Evolutionary conservation across 2,888 invertebrate species (phyloP), one percentile per base, ranked within the genome.

Genomic region (Xylophagus ater): DNA sequence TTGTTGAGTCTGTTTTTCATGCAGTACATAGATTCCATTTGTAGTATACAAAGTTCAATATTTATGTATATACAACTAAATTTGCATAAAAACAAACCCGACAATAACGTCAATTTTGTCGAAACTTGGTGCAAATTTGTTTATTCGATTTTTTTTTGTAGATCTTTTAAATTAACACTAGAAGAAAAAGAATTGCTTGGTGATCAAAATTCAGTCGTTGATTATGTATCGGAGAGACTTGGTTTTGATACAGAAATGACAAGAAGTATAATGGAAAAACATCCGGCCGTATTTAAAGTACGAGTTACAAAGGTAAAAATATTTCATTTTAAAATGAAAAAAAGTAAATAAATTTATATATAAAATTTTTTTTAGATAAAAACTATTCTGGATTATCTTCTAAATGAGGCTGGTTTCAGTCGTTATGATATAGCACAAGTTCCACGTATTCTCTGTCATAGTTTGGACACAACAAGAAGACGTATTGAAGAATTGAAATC

Each of bases 361-460:
- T n/a, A n/a, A 8, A 6, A 8, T 10, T 23, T 23, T 29, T 55
- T 62, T 30, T 53, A 74, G 74, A 67, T 73, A 4, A 74, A 75
- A 57, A 64, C 68, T 42, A 71, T 74, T 43, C 50, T 76, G 24
- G 76, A 76, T 52, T 75, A 69, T 52, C 56, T 76, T 14, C 56
- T 70, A 6, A 54, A 62, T 34, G 72, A 72, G 51, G 62, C 52
- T 10, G 69, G 73, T 2, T 75, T 70, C 53, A 50, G 58, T 4
- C 63, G 66, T 4, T 60, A 66, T 46, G 72, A 76, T 39, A 68
- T 76, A 40, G 69, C 68, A 12, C 62, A 56, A 33, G 71, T 68
- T 37, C 71, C 73, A 1, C 64, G 75, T 40, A 66, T 76, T 42
- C 52, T 76, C 34, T 66, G 69, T 34, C 69, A 73, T 43, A 70